Conservation (phyloP, 2,888 invertebrate species). For the Aplocera efformata region DNA sequence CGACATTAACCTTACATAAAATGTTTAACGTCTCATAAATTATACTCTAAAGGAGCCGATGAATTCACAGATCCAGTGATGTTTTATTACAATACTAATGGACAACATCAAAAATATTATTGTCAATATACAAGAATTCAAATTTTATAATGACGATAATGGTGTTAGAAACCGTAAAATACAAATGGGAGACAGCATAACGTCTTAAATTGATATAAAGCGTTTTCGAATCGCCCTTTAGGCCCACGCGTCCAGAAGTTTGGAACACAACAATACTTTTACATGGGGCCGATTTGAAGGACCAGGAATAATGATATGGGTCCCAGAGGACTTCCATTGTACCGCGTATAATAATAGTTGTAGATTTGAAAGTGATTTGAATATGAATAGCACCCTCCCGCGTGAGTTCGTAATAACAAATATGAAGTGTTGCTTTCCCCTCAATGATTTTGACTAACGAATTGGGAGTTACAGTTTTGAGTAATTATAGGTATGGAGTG, state of each 20-base stretch:
- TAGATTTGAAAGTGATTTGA: conserved; percentile 79
- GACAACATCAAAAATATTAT: conserved; percentile 39
- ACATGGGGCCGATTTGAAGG: conserved; percentile 70
- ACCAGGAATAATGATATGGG: conserved; percentile 74
- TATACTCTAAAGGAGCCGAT: conserved; percentile 70
- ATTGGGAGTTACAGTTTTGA: conserved; percentile 59
- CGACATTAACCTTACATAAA: conserved; percentile 74
- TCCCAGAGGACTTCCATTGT: conserved; percentile 75
- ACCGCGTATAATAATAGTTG: conserved; percentile 77
- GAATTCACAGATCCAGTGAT: conserved; percentile 63
- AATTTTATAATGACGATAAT: conserved; percentile 45
- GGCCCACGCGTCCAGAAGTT: conserved; percentile 46
- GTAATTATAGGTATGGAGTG: conserved; percentile 60
- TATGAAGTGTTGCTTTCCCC: conserved; percentile 76
- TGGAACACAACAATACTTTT: conserved; percentile 66
- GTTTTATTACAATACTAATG: conserved; percentile 74
- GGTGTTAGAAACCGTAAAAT: conserved; percentile 54
- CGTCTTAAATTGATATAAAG: conserved; percentile 72
- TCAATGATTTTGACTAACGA: conserved; percentile 71
- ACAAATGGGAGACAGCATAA: conserved; percentile 53
- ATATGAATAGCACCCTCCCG: conserved; percentile 78
- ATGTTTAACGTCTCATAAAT: conserved; percentile 75
- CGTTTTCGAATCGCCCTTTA: conserved; percentile 62
- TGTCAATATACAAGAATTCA: conserved; percentile 35
- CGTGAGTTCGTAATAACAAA: conserved; percentile 75